Conservation (phyloP, 2,797 vertebrate genomes). For the Sternotherus odoratus region DNA sequence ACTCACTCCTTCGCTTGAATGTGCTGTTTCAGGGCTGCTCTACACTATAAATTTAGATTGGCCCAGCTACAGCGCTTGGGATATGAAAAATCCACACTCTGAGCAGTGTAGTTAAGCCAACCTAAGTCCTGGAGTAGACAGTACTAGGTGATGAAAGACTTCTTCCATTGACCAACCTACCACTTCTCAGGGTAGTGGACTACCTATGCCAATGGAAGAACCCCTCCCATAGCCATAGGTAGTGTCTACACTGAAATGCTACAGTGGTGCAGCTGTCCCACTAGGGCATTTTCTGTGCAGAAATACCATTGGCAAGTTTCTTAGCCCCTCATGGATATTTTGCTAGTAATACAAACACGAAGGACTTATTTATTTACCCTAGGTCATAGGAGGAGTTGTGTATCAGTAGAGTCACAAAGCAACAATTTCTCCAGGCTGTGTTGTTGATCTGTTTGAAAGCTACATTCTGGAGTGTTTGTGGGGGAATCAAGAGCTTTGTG, state of each 20-base stretch:
- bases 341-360: background rate
- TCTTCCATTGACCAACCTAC: background rate
- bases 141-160: background rate
- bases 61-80: background rate
- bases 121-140: background rate
- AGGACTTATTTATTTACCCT: background rate
- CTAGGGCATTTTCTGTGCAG: background rate
- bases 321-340: background rate
- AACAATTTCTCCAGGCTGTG: background rate
- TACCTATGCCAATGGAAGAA: background rate
- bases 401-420: background rate
- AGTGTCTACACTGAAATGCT: background rate
- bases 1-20: background rate
- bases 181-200: background rate
- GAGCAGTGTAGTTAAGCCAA: background rate
- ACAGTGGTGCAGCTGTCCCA: background rate
- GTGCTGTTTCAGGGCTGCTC: fast-evolving
- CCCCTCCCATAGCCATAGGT: background rate
- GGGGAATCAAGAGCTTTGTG: too few species aligned
- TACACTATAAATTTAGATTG: background rate
- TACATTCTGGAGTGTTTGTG: background rate
- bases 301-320: background rate
- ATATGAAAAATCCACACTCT: background rate
- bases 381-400: too few species aligned
- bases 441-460: background rate